Evolutionary conservation across 2,113 vertebrate genomes (phyloP).

Genomic region (Gopherus evgoodei): DNA sequence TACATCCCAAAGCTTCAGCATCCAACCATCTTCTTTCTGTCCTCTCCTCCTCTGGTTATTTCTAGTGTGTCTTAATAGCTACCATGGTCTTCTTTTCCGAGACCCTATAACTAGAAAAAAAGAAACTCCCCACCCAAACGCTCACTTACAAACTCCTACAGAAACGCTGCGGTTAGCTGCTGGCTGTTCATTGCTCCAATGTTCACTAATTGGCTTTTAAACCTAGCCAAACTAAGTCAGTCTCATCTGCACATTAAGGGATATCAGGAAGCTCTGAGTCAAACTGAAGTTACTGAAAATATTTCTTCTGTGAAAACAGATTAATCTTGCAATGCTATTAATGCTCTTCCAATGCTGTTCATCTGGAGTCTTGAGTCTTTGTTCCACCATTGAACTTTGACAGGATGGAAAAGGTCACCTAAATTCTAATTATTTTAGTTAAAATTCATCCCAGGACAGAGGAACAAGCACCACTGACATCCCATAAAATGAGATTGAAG

Average conservation of each 20-base stretch:
- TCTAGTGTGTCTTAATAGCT: not conserved
- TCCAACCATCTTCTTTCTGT: not conserved
- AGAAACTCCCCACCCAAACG: not conserved
- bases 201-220: not conserved
- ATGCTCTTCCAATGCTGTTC: not conserved
- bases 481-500: conserved; percentile 1
- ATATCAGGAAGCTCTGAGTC: not conserved
- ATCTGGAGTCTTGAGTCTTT: not conserved
- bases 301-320: not conserved
- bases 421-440: not conserved
- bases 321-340: not conserved
- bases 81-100: not conserved
- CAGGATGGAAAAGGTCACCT: not conserved
- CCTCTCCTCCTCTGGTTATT: not conserved
- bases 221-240: not conserved
- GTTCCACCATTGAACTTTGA: not conserved
- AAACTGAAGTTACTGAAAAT: not conserved
- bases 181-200: not conserved
- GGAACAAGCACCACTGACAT: not conserved
- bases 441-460: not conserved
- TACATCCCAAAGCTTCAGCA: not conserved
- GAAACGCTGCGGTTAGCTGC: not conserved
- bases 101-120: not conserved
- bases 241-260: not conserved
- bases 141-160: not conserved